Conservation (phyloP, 2,888 invertebrate species). For the Pachydiplax longipennis region DNA sequence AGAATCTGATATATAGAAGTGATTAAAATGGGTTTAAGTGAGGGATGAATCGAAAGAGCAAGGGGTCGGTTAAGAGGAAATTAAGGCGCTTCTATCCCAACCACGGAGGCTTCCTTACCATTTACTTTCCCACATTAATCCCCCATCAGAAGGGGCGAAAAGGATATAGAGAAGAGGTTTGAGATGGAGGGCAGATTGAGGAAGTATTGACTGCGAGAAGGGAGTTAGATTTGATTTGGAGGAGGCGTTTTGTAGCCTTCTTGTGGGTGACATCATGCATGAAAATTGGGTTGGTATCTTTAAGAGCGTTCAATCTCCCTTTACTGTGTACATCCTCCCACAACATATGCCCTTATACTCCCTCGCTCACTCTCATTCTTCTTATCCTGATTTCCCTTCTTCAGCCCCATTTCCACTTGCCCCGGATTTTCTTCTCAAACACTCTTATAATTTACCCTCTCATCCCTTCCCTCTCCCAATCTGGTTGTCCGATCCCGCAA, state of each 20-base stretch:
- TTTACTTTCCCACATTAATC: neutral
- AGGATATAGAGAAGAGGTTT: neutral
- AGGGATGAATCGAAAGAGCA: neutral
- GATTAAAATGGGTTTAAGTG: neutral
- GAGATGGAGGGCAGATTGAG: neutral
- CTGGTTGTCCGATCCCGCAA: no score
- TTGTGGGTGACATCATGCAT: neutral
- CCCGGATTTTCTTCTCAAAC: neutral
- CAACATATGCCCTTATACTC: neutral
- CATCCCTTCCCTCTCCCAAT: neutral
- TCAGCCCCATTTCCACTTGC: neutral
- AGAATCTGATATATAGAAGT: neutral
- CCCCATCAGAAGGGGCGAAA: neutral
- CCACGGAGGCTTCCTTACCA: neutral
- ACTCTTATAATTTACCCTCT: neutral
- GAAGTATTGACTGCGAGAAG: neutral
- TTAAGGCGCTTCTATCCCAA: neutral
- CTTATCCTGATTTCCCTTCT: neutral
- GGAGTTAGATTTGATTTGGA: neutral
- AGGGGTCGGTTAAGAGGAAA: neutral
- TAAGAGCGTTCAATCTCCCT: neutral
- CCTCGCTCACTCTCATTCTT: neutral
- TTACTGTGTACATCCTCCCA: neutral
- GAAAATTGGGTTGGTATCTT: slow-evolving; percentile 26
- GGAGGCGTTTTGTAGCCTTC: neutral